Base-by-base conservation (phyloP, 64 coral and sea anemone species). In the Cladopsammia gracilis region DNA sequence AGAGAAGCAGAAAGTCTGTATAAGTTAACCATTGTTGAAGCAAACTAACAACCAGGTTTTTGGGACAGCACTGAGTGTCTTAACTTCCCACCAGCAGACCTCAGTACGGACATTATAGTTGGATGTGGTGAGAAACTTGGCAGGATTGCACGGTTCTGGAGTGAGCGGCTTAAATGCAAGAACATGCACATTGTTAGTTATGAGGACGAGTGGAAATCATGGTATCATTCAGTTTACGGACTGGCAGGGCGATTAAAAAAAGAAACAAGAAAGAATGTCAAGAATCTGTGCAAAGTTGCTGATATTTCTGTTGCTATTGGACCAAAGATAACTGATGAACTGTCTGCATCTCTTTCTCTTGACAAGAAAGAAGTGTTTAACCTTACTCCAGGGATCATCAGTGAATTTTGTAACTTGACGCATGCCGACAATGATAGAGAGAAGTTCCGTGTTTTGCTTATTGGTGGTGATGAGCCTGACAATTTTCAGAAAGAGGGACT, bases 221-320 rank as follows among this genome's bases (percentile, higher is more conserved):
- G n/a, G n/a, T n/a, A n/a, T n/a, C n/a, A n/a, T n/a, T n/a, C n/a
- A n/a, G n/a, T n/a, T n/a, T n/a, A n/a, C n/a, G n/a, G n/a, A n/a
- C n/a, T n/a, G n/a, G n/a, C 11, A 11, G 53, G 53, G 5, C 53
- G 53, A 56, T 56, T 11, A 56, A 56, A 56, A 56, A 34, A 11
- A 76, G 48, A n/a, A n/a, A n/a, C 73, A 51, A 22, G 7, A 0
- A 5, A 1, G 6, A 76, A 51, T 6, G 7, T 14, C 1, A 4
- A 7, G 7, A 7, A 1, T 10, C 14, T 9, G 2, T 78, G 4
- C 15, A 0, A 20, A 57, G 6, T 10, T 13, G 50, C 77, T n/a
- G 77, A 79, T 79, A 1, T 79, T 24, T 3, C 26, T 58, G 77
- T 79, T 79, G 77, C 49, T 4, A 13, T 79, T 47, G 77, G 77